Evolutionary conservation across 2,888 invertebrate species (phyloP).

Genomic region (Phengaris arion): DNA sequence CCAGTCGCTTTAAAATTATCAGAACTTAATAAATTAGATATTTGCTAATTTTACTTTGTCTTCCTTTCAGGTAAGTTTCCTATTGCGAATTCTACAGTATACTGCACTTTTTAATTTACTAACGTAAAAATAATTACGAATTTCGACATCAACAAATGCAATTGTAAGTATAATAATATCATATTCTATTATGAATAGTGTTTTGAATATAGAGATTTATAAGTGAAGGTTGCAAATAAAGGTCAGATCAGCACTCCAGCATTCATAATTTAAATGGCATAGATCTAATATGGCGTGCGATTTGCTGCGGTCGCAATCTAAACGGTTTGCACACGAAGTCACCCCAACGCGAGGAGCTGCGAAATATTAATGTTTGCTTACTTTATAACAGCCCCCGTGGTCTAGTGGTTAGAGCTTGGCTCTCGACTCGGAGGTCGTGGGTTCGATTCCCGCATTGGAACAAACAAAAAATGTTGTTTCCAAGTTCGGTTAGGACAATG

Average conservation of each 20-base stretch:
- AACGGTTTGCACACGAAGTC: neutral
- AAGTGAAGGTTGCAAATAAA: constrained; percentile 22
- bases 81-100: neutral
- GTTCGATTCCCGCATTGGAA: no score
- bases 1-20: neutral
- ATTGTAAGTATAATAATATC: neutral
- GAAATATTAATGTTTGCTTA: no score
- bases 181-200: neutral
- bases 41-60: constrained; percentile 1
- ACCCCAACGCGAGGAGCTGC: no score
- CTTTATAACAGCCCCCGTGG: no score
- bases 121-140: no score
- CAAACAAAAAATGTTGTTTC: no score
- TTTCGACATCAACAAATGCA: neutral
- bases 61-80: constrained; percentile 18
- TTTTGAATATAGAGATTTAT: neutral
- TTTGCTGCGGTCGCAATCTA: constrained; percentile 14
- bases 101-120: neutral
- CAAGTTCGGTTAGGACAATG: no score
- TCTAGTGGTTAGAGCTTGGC: no score
- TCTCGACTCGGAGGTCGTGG: no score
- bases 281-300: constrained; percentile 7
- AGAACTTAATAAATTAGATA: neutral
- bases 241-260: constrained; percentile 14
- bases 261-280: constrained; percentile 23